Evolutionary conservation across 2,113 vertebrate genomes (phyloP).

Genomic region (Apteryx mantelli): DNA sequence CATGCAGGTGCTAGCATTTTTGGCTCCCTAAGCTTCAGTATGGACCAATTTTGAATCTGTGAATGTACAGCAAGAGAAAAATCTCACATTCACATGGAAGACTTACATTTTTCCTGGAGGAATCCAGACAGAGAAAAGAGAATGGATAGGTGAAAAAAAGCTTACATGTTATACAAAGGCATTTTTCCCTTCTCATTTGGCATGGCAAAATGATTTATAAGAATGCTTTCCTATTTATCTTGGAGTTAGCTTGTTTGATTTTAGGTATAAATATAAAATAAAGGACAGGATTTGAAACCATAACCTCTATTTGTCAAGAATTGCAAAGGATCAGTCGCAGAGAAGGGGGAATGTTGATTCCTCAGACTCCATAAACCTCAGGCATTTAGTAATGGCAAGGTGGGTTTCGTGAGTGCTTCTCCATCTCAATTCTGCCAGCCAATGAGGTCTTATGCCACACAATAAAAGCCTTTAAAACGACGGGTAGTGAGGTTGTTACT

Average conservation of each 20-base stretch:
- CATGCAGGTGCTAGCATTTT: not conserved
- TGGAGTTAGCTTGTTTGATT: not conserved
- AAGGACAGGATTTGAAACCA: not conserved
- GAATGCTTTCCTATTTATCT: not conserved
- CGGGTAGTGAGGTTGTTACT: not conserved
- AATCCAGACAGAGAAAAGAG: not conserved
- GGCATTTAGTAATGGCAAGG: not conserved
- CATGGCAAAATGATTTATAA: not conserved
- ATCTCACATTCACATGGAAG: not conserved
- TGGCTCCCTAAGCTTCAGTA: not conserved
- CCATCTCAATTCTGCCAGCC: not conserved
- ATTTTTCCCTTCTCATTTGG: not conserved
- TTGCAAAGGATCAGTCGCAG: not conserved
- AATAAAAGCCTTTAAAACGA: not conserved
- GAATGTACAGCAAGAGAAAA: not conserved
- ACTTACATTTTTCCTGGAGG: not conserved
- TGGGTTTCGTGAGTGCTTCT: not conserved
- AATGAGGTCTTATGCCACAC: not conserved
- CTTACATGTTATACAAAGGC: not conserved
- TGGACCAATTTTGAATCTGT: not conserved
- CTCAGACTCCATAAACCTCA: not conserved
- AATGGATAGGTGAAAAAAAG: not conserved
- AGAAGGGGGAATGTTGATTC: not conserved
- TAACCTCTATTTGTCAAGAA: not conserved
- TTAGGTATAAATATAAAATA: not conserved